Evolutionary conservation across 1,140 invertebrate genomes (phyloP).

Genomic region (Macrosteles quadrilineatus): DNA sequence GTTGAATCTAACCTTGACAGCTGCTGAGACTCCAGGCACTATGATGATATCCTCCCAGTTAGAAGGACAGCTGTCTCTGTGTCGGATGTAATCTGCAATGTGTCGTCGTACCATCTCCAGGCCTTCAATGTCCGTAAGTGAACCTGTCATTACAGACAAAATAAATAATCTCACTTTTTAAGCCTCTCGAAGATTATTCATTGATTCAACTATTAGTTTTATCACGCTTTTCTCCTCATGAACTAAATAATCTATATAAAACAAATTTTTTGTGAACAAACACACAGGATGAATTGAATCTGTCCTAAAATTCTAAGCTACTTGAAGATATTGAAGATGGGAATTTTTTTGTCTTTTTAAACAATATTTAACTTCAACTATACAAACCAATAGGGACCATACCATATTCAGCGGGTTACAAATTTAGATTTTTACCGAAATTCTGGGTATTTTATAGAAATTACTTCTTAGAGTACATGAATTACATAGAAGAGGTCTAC

Average conservation of each 20-base stretch:
- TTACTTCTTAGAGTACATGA: too few species aligned
- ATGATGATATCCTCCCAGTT: slow-evolving; percentile 4
- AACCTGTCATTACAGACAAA: neutral
- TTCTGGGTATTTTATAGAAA: too few species aligned
- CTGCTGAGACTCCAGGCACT: neutral
- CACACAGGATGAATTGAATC: neutral
- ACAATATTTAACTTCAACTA: too few species aligned
- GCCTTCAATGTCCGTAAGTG: neutral
- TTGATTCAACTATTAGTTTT: neutral
- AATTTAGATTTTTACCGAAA: too few species aligned
- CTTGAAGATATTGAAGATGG: neutral
- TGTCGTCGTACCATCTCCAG: slow-evolving; percentile 1
- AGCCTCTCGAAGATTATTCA: neutral
- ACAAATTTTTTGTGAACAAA: neutral
- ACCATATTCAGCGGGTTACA: too few species aligned
- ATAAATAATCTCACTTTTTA: neutral
- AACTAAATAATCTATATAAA: neutral
- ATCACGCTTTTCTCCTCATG: neutral
- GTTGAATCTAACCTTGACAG: slow-evolving; percentile 3
- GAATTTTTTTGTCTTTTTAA: too few species aligned
- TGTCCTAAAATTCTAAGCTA: neutral
- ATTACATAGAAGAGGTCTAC: too few species aligned
- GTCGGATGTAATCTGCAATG: neutral
- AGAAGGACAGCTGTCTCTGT: neutral
- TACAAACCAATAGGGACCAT: too few species aligned